These are phyloP conservation scores for Copidosoma floridanum DNA, from an alignment of 1,140 invertebrate species.

Conservation along the genomic window DNA sequence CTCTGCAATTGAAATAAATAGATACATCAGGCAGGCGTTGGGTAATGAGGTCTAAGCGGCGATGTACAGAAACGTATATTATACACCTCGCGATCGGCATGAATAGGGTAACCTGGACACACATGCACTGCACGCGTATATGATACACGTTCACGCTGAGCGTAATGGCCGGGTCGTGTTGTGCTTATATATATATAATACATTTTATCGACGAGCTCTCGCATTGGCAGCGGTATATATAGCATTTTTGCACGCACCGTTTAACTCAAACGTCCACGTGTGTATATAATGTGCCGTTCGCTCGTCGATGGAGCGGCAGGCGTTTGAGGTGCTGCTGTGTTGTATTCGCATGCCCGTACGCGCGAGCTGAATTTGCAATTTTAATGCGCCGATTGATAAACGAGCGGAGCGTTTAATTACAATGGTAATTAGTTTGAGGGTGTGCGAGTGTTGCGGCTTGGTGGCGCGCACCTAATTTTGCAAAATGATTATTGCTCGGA, in stretches of 20 bases:
- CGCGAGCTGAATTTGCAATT: conserved; percentile 23
- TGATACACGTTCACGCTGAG: conserved; percentile 21
- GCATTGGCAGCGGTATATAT: not conserved
- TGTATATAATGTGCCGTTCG: too few species aligned
- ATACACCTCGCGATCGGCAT: conserved; percentile 33
- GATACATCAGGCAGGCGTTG: conserved; percentile 38
- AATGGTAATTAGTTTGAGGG: conserved; percentile 11
- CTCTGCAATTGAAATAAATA: conserved; percentile 41
- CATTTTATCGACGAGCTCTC: conserved; percentile 21
- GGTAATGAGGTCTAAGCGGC: conserved; percentile 37
- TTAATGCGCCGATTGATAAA: conserved; percentile 17
- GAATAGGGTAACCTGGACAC: too few species aligned
- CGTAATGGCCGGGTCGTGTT: conserved; percentile 29
- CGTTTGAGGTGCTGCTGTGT: too few species aligned
- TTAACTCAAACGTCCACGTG: too few species aligned
- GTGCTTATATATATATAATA: conserved; percentile 22
- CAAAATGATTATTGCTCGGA: too few species aligned
- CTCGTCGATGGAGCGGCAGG: too few species aligned
- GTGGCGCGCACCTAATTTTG: too few species aligned
- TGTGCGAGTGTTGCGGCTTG: too few species aligned
- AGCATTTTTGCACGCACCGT: too few species aligned
- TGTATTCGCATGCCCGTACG: too few species aligned
- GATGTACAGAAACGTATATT: conserved; percentile 34
- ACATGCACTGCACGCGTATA: not conserved
- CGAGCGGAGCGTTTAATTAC: conserved; percentile 20